phyloP scores from a whole-genome alignment of 2,113 vertebrate species.

The Addax nasomaculatus region DNA sequence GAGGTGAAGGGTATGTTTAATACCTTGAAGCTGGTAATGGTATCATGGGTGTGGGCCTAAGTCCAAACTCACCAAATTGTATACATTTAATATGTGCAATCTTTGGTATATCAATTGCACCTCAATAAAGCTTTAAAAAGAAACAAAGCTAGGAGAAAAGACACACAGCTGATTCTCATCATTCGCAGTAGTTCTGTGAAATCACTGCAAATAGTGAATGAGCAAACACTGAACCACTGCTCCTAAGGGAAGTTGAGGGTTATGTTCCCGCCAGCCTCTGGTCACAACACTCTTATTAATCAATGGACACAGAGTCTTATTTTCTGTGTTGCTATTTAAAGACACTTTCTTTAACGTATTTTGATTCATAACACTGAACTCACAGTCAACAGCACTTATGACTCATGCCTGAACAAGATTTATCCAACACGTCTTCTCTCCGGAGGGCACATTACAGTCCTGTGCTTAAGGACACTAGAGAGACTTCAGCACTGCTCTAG shows the following conservation, averaged over 20 bases:
- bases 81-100: not conserved
- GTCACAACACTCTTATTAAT: not conserved
- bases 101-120: not conserved
- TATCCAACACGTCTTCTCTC: not conserved
- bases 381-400: not conserved
- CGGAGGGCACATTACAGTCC: not conserved
- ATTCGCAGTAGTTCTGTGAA: fast-evolving
- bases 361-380: not conserved
- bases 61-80: not conserved
- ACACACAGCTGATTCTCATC: not conserved
- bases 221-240: not conserved
- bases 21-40: not conserved
- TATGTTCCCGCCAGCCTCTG: too few species aligned
- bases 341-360: not conserved
- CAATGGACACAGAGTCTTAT: too few species aligned
- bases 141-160: not conserved
- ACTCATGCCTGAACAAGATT: not conserved
- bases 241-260: not conserved
- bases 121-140: not conserved
- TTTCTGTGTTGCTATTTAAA: not conserved
- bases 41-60: fast-evolving
- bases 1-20: not conserved
- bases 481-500: not conserved
- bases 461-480: fast-evolving
- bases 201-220: not conserved